Evolutionary conservation across 1,140 invertebrate genomes (phyloP), one percentile per base, ranked within the genome.

Genomic region (Pseudomyrmex sp.): DNA sequence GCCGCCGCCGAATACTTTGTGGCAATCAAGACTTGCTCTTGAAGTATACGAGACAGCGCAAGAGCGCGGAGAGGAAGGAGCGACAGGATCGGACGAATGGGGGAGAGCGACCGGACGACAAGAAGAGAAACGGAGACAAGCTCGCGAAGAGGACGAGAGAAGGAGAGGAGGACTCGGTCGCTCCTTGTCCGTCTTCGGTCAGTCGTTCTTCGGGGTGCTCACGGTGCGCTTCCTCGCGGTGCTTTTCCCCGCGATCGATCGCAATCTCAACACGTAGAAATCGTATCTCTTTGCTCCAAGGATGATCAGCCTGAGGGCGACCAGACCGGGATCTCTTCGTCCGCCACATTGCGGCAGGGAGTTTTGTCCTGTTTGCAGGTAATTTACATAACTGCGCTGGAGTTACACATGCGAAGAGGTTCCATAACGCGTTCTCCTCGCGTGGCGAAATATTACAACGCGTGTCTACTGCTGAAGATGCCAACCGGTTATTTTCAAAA

Each of bases 341-440:
- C 89, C 92, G 75, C 85, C 89, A 75, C 91, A 93, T 68, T 93
- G 92, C 87, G 92, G 92, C 85, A 91, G 89, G 52, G 91, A 90
- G 77, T 91, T 90, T 86, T 93, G 92, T 87, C 89, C 90, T 26
- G 89, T 93, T 79, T 92, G 93, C 92, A 92, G 92, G 92, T 93
- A 92, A 85, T 74, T 79, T 44, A 79, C 61, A 52, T 61, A 50
- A 56, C n/a, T 46, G 20, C 48, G 23, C 44, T 23, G 35, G 1
- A 5, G 35, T 35, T 35, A 35, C 35, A 35, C 35, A 35, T 7
- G 35, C 18, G 5, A 35, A 35, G 35, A 35, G 35, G 35, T 35
- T 35, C 35, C 5, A 35, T 35, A 35, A 35, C 35, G 35, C 35
- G 35, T 35, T 35, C 35, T 35, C 35, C 35, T 4, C 13, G 20